These are phyloP conservation scores for Mobula birostris DNA, from an alignment of 2,113 vertebrate species.

Conservation along the genomic window DNA sequence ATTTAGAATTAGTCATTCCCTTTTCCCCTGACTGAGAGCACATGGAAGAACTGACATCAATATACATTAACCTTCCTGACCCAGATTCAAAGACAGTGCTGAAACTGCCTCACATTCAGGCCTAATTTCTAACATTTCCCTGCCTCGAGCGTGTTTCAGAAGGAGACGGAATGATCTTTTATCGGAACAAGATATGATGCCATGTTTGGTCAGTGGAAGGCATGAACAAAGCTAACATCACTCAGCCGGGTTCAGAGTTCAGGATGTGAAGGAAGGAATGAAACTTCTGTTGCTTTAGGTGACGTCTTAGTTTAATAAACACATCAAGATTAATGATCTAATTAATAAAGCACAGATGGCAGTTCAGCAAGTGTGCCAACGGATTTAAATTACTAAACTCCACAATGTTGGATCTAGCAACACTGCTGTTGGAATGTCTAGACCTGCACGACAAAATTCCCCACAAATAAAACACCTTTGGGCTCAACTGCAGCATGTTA, in stretches of 20 bases:
- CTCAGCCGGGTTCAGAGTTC: not conserved
- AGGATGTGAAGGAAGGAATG: not conserved
- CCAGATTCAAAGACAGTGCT: not conserved
- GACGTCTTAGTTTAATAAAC: conserved; percentile 24
- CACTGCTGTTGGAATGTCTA: not conserved
- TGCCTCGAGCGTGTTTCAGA: not conserved
- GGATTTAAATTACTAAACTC: conserved; percentile 26
- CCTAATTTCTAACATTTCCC: not conserved
- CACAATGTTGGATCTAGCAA: not conserved
- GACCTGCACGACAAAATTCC: not conserved
- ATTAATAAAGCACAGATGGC: conserved; percentile 20
- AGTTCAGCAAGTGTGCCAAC: not conserved
- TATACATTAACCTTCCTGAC: not conserved
- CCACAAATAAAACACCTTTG: not conserved
- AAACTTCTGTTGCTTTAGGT: not conserved
- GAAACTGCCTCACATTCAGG: not conserved
- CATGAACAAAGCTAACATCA: not conserved
- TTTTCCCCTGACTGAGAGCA: not conserved
- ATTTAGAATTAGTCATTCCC: not conserved
- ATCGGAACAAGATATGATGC: not conserved
- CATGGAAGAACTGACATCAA: not conserved
- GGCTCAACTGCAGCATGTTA: not conserved
- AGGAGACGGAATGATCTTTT: not conserved
- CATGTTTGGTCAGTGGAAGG: not conserved
- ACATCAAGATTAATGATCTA: conserved; percentile 33